These are phyloP conservation scores for Samia ricini DNA, from an alignment of 1,140 invertebrate genomes.

Conservation along the genomic window DNA sequence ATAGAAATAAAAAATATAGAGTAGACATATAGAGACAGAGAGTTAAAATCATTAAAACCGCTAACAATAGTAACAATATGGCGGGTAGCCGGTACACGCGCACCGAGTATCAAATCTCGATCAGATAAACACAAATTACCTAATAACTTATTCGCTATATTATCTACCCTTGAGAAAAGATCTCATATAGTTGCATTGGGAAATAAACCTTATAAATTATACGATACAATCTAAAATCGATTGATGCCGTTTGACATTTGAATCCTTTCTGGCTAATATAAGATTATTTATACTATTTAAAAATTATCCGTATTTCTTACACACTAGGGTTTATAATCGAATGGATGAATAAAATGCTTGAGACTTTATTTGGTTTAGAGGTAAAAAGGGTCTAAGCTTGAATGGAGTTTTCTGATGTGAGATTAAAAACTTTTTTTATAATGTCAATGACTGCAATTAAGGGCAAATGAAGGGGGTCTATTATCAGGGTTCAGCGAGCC, in stretches of 20 bases:
- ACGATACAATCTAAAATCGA: neutral
- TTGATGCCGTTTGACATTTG: neutral
- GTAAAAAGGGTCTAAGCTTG: neutral
- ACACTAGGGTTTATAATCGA: neutral
- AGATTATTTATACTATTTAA: neutral
- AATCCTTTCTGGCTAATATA: neutral
- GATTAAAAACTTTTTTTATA: conserved; percentile 2
- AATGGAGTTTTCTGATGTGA: conserved; percentile 1
- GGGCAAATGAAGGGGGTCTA: neutral
- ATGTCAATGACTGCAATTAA: neutral
- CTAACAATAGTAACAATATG: neutral
- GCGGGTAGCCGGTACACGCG: neutral
- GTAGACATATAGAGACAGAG: neutral
- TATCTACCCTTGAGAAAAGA: neutral
- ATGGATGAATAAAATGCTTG: neutral
- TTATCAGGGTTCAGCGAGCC: neutral
- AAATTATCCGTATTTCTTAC: neutral
- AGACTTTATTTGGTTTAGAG: neutral
- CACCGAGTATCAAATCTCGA: neutral
- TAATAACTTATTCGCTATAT: neutral
- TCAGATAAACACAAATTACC: neutral
- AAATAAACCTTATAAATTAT: neutral
- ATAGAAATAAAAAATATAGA: neutral
- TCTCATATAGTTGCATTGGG: neutral
- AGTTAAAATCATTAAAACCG: neutral